Evolutionary conservation across 2,888 invertebrate genomes (phyloP).

Genomic region (Apotomis capreana): DNA sequence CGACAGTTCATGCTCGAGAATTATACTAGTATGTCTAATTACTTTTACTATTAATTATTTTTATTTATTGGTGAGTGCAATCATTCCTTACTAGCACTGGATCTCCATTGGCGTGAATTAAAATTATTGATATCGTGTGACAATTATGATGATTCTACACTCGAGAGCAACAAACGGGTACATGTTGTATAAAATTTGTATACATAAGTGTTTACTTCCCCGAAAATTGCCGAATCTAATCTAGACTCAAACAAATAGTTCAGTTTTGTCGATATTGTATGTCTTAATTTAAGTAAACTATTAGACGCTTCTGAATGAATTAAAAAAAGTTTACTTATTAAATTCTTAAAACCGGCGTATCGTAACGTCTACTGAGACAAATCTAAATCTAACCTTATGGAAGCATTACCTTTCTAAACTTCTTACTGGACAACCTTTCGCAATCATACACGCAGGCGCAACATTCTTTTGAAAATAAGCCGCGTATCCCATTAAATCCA

Average conservation of each 20-base stretch:
- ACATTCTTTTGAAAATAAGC: not conserved
- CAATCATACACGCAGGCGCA: not conserved
- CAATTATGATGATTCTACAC: too few species aligned
- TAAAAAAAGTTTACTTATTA: not conserved
- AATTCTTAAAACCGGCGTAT: not conserved
- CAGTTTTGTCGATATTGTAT: too few species aligned
- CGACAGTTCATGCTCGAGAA: conserved; percentile 18
- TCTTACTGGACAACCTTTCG: conserved; percentile 1
- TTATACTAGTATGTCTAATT: conserved; percentile 18
- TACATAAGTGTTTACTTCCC: too few species aligned
- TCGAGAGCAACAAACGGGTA: too few species aligned
- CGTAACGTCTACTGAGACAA: not conserved
- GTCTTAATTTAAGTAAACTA: too few species aligned
- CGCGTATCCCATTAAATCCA: not conserved
- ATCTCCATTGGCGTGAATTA: not conserved
- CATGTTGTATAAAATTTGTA: too few species aligned
- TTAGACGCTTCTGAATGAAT: too few species aligned
- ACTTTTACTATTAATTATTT: conserved; percentile 23
- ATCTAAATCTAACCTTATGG: not conserved
- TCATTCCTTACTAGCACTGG: conserved; percentile 5
- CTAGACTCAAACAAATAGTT: too few species aligned
- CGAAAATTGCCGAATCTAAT: too few species aligned
- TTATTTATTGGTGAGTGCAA: conserved; percentile 16
- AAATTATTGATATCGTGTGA: not conserved
- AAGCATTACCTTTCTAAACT: conserved; percentile 2